Conservation (phyloP, 2,888 invertebrate genomes). For the Galerucella pusilla region DNA sequence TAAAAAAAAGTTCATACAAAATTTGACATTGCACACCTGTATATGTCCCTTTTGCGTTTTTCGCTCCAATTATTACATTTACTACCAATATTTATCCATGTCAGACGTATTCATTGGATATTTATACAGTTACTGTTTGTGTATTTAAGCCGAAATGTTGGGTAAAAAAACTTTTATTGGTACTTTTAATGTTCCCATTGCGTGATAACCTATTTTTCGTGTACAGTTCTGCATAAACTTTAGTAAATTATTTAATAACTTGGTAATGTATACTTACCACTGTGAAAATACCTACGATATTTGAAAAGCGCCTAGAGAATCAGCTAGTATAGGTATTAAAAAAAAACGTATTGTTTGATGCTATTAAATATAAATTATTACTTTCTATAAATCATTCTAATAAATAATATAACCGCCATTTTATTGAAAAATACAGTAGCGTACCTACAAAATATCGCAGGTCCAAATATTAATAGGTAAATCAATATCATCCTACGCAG, state of each 20-base stretch:
- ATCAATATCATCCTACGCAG: no score
- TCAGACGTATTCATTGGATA: background rate
- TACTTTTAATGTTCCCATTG: background rate
- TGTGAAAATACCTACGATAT: background rate
- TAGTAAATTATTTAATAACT: background rate
- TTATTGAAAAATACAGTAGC: no score
- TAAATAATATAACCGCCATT: no score
- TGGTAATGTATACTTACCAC: background rate
- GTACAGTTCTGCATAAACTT: background rate
- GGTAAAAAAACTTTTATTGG: background rate
- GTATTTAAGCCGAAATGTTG: background rate
- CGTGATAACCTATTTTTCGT: background rate
- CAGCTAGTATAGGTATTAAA: no score
- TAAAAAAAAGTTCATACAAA: background rate
- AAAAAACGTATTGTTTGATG: no score
- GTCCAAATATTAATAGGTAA: no score
- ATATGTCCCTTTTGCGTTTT: slow-evolving; percentile 5
- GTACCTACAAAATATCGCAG: no score
- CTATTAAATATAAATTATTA: no score
- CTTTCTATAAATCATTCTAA: no score
- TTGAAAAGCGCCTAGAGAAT: no score
- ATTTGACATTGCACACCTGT: background rate
- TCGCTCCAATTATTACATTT: background rate
- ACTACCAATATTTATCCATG: background rate
- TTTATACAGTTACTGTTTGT: slow-evolving; percentile 4